Evolutionary conservation across 1,140 invertebrate genomes (phyloP).

Genomic region (Drosophila busckii): DNA sequence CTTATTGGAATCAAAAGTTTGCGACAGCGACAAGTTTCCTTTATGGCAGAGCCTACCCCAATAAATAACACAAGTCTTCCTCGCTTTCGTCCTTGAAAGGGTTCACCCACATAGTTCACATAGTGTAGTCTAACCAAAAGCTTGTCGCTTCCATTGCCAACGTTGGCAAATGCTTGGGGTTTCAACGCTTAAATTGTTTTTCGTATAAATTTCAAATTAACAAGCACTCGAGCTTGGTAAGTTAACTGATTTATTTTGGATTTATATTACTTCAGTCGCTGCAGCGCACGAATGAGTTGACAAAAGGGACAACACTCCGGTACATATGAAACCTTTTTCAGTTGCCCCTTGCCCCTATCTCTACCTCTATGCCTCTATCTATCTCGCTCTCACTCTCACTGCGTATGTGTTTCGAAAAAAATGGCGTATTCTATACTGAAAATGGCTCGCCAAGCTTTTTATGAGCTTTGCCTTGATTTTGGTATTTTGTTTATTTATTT

Average conservation of each 20-base stretch:
- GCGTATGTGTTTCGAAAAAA: background rate
- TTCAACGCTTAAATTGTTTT: slow-evolving; percentile 68
- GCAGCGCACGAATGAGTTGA: slow-evolving; percentile 24
- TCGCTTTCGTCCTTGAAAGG: too few relatives aligned
- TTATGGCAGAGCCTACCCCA: too few relatives aligned
- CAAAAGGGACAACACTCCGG: slow-evolving; percentile 24
- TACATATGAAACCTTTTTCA: slow-evolving; percentile 61
- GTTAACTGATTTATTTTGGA: slow-evolving; percentile 73
- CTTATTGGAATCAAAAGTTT: too few relatives aligned
- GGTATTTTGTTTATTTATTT: slow-evolving; percentile 31
- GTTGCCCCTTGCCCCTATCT: background rate
- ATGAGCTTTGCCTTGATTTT: slow-evolving; percentile 37
- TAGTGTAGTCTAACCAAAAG: too few relatives aligned
- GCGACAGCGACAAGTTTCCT: too few relatives aligned
- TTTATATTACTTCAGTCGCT: slow-evolving; percentile 48
- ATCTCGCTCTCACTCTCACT: slow-evolving; percentile 11
- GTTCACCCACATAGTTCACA: too few relatives aligned
- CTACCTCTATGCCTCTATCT: slow-evolving; percentile 4
- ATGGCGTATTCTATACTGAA: too few relatives aligned
- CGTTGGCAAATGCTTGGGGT: slow-evolving; percentile 33
- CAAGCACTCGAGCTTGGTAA: slow-evolving; percentile 59
- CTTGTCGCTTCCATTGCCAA: slow-evolving; percentile 26
- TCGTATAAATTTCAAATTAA: slow-evolving; percentile 76
- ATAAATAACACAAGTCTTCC: too few relatives aligned
- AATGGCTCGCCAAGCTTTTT: slow-evolving; percentile 25